Evolutionary conservation across 2,113 vertebrate genomes (phyloP), one percentile per base, ranked within the genome.

Genomic region (Actinemys pallida): DNA sequence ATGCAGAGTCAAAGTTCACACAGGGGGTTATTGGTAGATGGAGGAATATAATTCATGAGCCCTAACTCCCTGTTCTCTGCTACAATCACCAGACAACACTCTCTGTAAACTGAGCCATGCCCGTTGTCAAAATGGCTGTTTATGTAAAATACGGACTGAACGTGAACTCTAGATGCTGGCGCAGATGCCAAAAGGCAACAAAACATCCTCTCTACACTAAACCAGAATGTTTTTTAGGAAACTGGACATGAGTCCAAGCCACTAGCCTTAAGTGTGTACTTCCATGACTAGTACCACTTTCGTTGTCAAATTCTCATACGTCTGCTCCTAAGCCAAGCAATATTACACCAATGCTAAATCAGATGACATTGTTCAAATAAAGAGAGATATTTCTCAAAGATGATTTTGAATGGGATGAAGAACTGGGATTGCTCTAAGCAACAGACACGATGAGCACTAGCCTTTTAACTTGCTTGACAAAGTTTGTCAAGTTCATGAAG

Each of bases 401-500:
- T 20, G 8, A n/a, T 6, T 54, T 3, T 80, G 86, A 80, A 42
- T 20, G 13, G 39, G 85, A 35, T 1, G 16, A 39, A 56, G 47
- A 83, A n/a, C 47, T 52, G 14, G 13, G 47, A 27, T 42, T 25
- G 47, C 39, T 75, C 50, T 39, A 75, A 88, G 35, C 4, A 65
- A 1, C 0, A 20, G 45, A 35, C 12, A 69, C 56, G 78, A 80
- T 4, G 27, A 2, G 35, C 17, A 31, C 27, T 1, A 6, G 5
- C 5, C 45, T n/a, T 29, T 6, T 56, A 45, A 76, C 20, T 45
- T 27, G 9, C 24, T 8, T 76, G 42, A 39, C 65, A 17, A 1
- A 1, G 20, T 0, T 0, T 12, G 13, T 39, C 8, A 2, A 24
- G 35, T 3, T 14, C 6, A 0, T 2, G 27, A 47, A 56, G 54